A percentile compares a stretch with the other conserved stretches of the same genome.
These are phyloP conservation scores for Sebastes glaucus DNA, from an alignment of 2,797 vertebrate species.

Conservation along the genomic window DNA sequence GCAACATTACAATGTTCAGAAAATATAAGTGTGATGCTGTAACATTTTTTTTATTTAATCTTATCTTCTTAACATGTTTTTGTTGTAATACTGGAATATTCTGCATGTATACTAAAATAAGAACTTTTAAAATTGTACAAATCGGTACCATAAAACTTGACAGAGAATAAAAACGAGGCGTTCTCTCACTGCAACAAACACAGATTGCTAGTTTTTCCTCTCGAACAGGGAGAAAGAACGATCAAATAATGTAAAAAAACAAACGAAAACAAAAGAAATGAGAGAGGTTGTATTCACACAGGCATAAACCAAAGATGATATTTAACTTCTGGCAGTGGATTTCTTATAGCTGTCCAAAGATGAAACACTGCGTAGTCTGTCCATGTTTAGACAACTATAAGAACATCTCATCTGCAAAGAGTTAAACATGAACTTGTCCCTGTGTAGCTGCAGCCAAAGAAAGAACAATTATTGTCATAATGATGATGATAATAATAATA, in stretches of 20 bases:
- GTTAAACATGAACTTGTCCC: slow-evolving; percentile 47
- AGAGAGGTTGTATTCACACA: slow-evolving; percentile 57
- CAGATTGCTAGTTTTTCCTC: slow-evolving; percentile 88
- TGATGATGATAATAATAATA: slow-evolving; percentile 59
- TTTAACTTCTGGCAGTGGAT: slow-evolving; percentile 47
- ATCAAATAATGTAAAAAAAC: slow-evolving; percentile 75
- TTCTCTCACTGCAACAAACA: slow-evolving; percentile 92
- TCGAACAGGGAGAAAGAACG: slow-evolving; percentile 88
- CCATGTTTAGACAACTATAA: slow-evolving; percentile 27
- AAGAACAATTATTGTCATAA: slow-evolving; percentile 66
- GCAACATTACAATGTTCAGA: slow-evolving; percentile 99
- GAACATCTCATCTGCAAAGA: slow-evolving; percentile 47
- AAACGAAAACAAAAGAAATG: slow-evolving; percentile 74
- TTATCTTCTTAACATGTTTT: slow-evolving; percentile 87
- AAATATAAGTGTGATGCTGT: slow-evolving; percentile 99
- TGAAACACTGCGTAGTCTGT: background rate
- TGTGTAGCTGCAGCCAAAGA: slow-evolving; percentile 71
- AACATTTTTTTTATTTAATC: slow-evolving; percentile 88
- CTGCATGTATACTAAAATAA: slow-evolving; percentile 99
- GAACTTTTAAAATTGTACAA: slow-evolving; percentile 99
- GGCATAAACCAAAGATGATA: slow-evolving; percentile 23
- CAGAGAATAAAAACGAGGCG: slow-evolving; percentile 95
- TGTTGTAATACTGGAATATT: slow-evolving; percentile 95
- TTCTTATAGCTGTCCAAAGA: slow-evolving; percentile 26
- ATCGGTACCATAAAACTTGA: slow-evolving; percentile 99